Conservation (phyloP, 1,140 invertebrate species). For the Dermatophagoides farinae region DNA sequence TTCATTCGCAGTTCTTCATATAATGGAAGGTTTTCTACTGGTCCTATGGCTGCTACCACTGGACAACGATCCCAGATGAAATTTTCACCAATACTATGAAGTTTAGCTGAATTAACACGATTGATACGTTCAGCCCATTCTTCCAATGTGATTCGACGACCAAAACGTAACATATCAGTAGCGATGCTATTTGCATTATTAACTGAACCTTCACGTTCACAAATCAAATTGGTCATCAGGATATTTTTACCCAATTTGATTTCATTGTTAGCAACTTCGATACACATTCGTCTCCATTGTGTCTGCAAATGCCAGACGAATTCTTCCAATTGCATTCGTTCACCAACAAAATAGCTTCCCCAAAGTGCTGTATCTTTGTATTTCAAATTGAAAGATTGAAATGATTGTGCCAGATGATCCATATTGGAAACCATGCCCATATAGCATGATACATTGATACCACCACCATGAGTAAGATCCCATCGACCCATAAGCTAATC, state of each 20-base stretch:
- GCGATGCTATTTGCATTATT: conserved; percentile 97
- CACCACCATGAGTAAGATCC: conserved; percentile 63
- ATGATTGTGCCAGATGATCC: conserved; percentile 62
- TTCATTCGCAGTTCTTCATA: conserved; percentile 60
- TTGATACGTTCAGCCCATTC: conserved; percentile 88
- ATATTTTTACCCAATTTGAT: conserved; percentile 84
- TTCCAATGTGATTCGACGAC: conserved; percentile 72
- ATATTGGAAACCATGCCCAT: conserved; percentile 51
- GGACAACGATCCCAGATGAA: conserved; percentile 65
- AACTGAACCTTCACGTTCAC: conserved; percentile 93
- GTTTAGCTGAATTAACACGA: conserved; percentile 51
- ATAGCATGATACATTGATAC: conserved; percentile 59
- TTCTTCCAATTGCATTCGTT: conserved; percentile 46
- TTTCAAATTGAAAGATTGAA: conserved; percentile 96
- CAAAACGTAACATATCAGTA: conserved; percentile 88
- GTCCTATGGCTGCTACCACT: conserved; percentile 25
- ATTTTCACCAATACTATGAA: conserved; percentile 68
- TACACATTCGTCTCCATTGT: conserved; percentile 81
- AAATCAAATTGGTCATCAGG: conserved; percentile 83
- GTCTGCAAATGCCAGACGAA: conserved; percentile 49
- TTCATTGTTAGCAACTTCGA: conserved; percentile 71
- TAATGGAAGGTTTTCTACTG: conserved; percentile 68
- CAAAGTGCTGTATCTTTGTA: conserved; percentile 98
- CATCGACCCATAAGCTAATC: conserved; percentile 30
- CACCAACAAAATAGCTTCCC: conserved; percentile 83